Evolutionary conservation across 2,888 invertebrate species (phyloP).

Genomic region (Globia sparganii): DNA sequence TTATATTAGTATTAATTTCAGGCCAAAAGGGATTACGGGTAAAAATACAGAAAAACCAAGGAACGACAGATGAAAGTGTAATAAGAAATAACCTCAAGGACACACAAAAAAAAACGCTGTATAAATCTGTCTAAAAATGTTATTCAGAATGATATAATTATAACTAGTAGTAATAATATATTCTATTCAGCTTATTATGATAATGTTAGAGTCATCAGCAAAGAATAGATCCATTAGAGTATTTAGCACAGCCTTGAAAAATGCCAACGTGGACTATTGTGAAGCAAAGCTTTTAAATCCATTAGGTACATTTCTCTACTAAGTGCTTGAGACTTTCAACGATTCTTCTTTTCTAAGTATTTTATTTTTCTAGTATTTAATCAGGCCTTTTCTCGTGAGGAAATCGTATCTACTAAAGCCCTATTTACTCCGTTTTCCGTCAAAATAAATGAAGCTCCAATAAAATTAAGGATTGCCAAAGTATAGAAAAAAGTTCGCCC

Average conservation of each 20-base stretch:
- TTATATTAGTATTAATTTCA: background rate
- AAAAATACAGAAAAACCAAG: too few relatives aligned
- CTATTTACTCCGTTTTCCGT: background rate
- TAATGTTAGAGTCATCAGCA: background rate
- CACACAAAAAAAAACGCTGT: background rate
- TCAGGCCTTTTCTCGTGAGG: background rate
- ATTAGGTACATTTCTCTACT: slow-evolving; percentile 26
- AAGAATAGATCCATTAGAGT: slow-evolving; percentile 33
- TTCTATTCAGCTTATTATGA: slow-evolving; percentile 7
- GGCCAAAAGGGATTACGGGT: background rate
- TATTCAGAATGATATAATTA: background rate
- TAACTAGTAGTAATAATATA: background rate
- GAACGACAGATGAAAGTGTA: background rate
- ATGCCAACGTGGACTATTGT: slow-evolving; percentile 24
- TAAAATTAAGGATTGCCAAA: background rate
- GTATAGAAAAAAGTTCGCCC: background rate
- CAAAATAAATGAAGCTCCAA: background rate
- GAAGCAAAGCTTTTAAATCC: slow-evolving; percentile 36
- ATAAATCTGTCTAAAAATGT: background rate
- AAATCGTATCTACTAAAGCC: background rate
- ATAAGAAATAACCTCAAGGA: background rate
- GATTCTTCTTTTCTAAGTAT: background rate
- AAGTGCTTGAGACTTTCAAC: slow-evolving; percentile 25
- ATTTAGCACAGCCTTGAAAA: slow-evolving; percentile 12
- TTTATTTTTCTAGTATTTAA: slow-evolving; percentile 9